Conservation (phyloP, 2,113 vertebrate genomes). For the Apteryx owenii region DNA sequence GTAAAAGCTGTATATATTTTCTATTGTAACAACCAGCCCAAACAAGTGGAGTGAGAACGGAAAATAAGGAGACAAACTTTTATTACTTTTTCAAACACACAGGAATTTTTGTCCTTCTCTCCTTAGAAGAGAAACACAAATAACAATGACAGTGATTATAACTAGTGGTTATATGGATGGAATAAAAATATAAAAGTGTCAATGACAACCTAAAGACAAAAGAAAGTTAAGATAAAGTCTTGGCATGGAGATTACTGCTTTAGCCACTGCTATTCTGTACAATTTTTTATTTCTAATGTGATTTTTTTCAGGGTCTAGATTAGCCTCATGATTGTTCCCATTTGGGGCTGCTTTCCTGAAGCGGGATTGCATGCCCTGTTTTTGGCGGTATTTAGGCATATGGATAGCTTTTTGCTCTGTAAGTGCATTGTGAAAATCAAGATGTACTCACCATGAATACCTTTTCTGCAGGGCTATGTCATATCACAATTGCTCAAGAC, state of each 20-base stretch:
- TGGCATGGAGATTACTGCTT: not conserved
- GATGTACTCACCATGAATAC: not conserved
- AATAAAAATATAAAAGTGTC: not conserved
- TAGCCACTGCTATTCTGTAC: not conserved
- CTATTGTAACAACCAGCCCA: not conserved
- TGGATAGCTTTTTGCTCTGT: not conserved
- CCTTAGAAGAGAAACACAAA: not conserved
- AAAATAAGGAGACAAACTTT: not conserved
- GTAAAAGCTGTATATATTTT: not conserved
- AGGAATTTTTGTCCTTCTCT: not conserved
- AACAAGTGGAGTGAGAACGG: not conserved
- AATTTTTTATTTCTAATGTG: not conserved
- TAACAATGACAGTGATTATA: not conserved
- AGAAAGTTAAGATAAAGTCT: not conserved
- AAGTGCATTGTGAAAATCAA: not conserved
- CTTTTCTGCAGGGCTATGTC: not conserved
- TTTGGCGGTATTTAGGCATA: not conserved
- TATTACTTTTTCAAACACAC: not conserved
- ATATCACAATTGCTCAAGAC: not conserved
- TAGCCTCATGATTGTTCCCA: not conserved
- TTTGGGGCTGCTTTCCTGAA: not conserved
- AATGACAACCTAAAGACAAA: constrained; percentile 18
- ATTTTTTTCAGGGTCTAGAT: not conserved
- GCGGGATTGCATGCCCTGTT: not conserved
- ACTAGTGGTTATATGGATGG: not conserved